A percentile compares a stretch with the other conserved stretches of the same genome.
Conservation (phyloP, 1,140 invertebrate species). For the Forficula auricularia region DNA sequence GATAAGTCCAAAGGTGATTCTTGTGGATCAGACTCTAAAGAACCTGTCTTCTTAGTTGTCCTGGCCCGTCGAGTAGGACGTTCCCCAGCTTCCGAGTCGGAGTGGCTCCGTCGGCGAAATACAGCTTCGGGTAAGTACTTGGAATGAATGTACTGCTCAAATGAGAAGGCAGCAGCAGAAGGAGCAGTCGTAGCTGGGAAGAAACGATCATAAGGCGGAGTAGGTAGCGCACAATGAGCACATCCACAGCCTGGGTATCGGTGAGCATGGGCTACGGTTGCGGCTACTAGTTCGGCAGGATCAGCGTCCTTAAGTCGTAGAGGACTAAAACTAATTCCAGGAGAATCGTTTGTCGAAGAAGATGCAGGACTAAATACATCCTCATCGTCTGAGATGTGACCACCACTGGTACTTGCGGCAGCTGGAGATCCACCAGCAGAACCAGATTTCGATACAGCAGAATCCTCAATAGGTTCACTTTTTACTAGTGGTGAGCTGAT, state of each 20-base stretch:
- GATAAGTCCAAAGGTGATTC: slow-evolving; percentile 74
- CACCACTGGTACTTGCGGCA: no score
- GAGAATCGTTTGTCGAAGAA: slow-evolving; percentile 33
- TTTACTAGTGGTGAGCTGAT: no score
- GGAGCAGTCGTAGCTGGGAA: slow-evolving; percentile 35
- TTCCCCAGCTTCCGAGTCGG: slow-evolving; percentile 43
- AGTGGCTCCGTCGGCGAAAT: slow-evolving; percentile 43
- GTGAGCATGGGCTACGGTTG: slow-evolving; percentile 19
- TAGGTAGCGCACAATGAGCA: slow-evolving; percentile 17
- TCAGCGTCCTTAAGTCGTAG: slow-evolving; percentile 32
- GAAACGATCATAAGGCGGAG: slow-evolving; percentile 34
- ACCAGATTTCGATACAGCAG: no score
- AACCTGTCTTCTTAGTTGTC: slow-evolving; percentile 22
- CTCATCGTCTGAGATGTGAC: slow-evolving; percentile 16
- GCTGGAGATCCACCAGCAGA: no score
- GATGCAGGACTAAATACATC: slow-evolving; percentile 37
- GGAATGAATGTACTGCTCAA: slow-evolving; percentile 51
- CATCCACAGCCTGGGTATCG: slow-evolving; percentile 30
- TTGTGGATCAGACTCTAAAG: slow-evolving; percentile 37
- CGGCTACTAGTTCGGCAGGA: slow-evolving; percentile 19
- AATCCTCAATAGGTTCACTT: no score
- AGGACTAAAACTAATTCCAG: slow-evolving; percentile 37
- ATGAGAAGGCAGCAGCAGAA: slow-evolving; percentile 36
- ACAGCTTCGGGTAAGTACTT: slow-evolving; percentile 54
- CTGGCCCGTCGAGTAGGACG: slow-evolving; percentile 20